Evolutionary conservation across 2,797 vertebrate genomes (phyloP), one percentile per base, ranked within the genome.

Genomic region (Cottoperca gobio): DNA sequence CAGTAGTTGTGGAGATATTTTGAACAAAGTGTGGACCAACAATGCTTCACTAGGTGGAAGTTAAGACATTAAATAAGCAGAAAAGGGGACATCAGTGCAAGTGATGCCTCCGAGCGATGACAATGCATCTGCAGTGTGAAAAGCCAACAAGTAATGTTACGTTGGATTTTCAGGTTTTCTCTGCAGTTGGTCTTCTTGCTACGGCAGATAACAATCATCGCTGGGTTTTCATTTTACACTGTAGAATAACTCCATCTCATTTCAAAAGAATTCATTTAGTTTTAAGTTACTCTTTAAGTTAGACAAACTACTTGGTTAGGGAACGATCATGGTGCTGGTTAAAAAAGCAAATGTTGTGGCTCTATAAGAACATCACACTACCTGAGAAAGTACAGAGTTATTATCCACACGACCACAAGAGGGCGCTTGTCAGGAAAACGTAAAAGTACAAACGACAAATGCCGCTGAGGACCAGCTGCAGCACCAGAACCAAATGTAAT

Each of bases 401-500:
- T 40, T 19, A 28, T 14, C 24, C 3, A 55, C 42, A 24, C 2
- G 31, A 17, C 57, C 64, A 54, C 64, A 1, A 5, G 57, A 14
- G 39, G 55, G 21, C 17, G 28, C 40, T 23, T 1, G 3, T 33
- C 19, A 3, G 4, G 42, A 45, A 1, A 1, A 33, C 31, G 31
- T 7, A 33, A 35, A 57, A 35, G 12, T 23, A 10, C 11, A 39
- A 45, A 28, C 2, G 0, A 13, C 3, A 3, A 9, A 10, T 10
- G 10, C 14, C 9, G 65, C 72, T 43, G 63, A 73, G 69, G 52
- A 69, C 33, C 43, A 21, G 31, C 53, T 48, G 66, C 63, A 61
- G 73, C 57, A 50, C 23, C 59, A 43, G 24, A 66, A 57, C 6
- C 13, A 66, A 57, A 79, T 39, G 17, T 70, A 50, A 61, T 61